phyloP scores from a whole-genome alignment of 2,113 vertebrate genomes.

The Oreochromis spilurus region DNA sequence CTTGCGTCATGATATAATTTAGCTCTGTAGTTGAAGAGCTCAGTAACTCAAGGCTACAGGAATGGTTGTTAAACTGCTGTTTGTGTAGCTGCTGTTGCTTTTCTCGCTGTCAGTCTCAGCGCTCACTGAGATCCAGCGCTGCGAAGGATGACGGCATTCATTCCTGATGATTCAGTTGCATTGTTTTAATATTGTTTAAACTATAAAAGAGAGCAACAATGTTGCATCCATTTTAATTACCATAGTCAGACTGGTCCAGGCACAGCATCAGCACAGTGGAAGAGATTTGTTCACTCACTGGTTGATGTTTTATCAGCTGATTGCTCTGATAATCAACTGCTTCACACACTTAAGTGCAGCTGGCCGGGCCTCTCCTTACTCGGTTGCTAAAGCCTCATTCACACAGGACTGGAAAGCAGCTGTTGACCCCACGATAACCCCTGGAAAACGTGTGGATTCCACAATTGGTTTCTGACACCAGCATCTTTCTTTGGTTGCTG shows the following conservation, averaged over 20 bases:
- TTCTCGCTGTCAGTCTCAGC: background rate
- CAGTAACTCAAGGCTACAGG: background rate
- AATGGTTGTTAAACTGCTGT: background rate
- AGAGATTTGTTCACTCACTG: rapidly evolving
- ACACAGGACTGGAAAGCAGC: background rate
- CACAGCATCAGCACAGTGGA: rapidly evolving
- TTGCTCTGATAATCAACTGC: background rate
- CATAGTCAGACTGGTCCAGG: background rate
- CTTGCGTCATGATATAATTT: background rate
- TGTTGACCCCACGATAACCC: background rate
- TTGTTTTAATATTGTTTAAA: background rate
- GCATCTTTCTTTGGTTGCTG: background rate
- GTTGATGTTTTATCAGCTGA: background rate
- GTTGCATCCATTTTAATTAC: background rate
- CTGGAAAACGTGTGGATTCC: background rate
- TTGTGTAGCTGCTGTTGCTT: background rate
- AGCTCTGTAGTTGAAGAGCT: background rate
- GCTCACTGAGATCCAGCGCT: background rate
- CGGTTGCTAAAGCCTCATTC: background rate
- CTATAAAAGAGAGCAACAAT: background rate
- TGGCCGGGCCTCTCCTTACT: background rate
- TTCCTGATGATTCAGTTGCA: background rate
- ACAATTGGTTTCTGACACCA: background rate
- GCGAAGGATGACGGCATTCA: rapidly evolving
- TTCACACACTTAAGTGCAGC: background rate